Evolutionary conservation across 2,888 invertebrate genomes (phyloP), one percentile per base, ranked within the genome.

Genomic region (Allacma fusca): DNA sequence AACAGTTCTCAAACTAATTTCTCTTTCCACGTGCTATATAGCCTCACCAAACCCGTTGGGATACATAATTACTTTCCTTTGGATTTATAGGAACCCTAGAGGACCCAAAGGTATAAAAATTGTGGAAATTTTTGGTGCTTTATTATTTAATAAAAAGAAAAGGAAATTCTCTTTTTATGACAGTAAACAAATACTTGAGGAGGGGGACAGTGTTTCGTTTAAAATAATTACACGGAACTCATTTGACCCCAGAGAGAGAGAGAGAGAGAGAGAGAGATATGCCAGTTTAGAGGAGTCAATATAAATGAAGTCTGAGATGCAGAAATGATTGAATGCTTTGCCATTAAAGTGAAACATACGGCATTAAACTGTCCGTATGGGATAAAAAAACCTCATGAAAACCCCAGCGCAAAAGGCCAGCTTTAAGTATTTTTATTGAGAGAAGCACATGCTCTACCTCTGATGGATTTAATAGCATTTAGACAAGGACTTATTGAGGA

Each of bases 401-500:
- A 50, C 16, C 50, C 16, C 4, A 50, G 50, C 50, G 16, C 50
- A 50, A 50, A 50, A 50, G 50, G 62, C 62, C n/a, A 26, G 23
- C 24, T 62, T 62, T 13, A 62, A 62, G 62, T 12, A 26, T 62
- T 62, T 23, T 62, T 62, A 62, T 62, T 62, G 62, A 24, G 62
- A 62, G 62, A 62, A 68, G 12, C 68, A 68, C 68, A 68, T 67
- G 34, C n/a, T 68, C 23, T 29, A 67, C 34, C n/a, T 67, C 28
- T 19, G n/a, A 24, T 67, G 34, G 21, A 67, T 34, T 67, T 34
- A 68, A 68, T 68, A 40, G 23, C 68, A 68, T 24, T 43, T 40
- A 43, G 44, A 23, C 43, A 43, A 43, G 26, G 71, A 43, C 23
- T 71, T 50, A 71, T 71, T 71, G 71, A 71, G 72, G 28, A 72